Evolutionary conservation across 2,113 vertebrate genomes (phyloP), one percentile per base, ranked within the genome.

Genomic region (Hoplias malabaricus): DNA sequence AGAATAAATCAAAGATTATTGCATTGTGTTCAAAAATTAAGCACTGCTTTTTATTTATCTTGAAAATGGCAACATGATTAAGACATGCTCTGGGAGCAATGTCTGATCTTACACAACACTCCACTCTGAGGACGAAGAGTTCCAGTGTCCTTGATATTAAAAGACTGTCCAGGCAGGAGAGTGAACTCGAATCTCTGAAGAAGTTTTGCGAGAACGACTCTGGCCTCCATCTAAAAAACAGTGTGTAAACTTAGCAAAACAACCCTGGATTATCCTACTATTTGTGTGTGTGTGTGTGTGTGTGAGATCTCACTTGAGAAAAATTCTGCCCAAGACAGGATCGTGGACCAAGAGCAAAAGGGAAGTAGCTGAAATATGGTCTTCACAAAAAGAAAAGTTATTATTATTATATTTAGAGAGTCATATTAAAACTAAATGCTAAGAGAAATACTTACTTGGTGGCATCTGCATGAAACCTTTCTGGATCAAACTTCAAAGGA

Each of bases 161-260:
- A 95, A 54, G 87, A 92, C 91, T 98, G 94, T 43, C 92, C 94
- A 0, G 94, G 92, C 7, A 87, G 83, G 6, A 96, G 89, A 46
- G 86, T 89, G 85, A 96, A 94, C 53, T 96, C 92, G 75, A 95
- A 95, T 87, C 96, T 94, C 91, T 97, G 97, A 71, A 98, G 80
- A 75, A 98, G 84, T 86, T 98, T 98, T 67, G 95, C 94, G 93
- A 98, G 94, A 69, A 97, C 90, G 71, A 98, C 93, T 89, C 98
- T 98, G 0, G 93, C 94, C 82, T 97, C 96, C 93, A 97, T 96
- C 96, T 98, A 83, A 33, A 79, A 84, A 57, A 68, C 21, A 61
- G 31, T 73, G 8, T 38, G 9, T 43, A n/a, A n/a, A n/a, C n/a
- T n/a, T n/a, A n/a, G n/a, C 1, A 19, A 46, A 27, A 33, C 50